Conservation (phyloP, 2,797 vertebrate species). For the Corythornis leucogaster region DNA sequence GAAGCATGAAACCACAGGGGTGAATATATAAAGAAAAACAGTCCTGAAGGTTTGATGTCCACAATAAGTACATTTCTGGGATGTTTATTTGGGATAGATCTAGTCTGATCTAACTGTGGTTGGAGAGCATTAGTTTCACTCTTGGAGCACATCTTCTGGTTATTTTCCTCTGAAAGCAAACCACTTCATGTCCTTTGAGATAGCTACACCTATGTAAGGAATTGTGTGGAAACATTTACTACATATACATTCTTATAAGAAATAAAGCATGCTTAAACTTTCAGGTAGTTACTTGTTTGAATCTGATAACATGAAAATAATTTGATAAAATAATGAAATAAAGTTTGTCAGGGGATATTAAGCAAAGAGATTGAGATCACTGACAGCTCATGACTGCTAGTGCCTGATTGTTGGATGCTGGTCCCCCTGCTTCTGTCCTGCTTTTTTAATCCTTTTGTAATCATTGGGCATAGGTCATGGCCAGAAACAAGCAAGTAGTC, state of each 20-base stretch:
- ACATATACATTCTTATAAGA: background rate
- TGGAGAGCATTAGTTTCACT: background rate
- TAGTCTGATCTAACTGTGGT: background rate
- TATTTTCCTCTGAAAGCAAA: background rate
- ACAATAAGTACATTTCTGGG: background rate
- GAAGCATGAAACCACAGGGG: background rate
- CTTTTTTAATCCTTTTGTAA: background rate
- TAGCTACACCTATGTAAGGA: background rate
- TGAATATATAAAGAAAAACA: background rate
- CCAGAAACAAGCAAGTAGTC: background rate
- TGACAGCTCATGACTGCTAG: background rate
- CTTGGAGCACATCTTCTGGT: background rate
- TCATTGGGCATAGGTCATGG: background rate
- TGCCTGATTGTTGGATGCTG: fast-evolving
- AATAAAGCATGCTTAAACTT: background rate
- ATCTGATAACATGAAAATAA: background rate
- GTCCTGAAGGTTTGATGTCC: background rate
- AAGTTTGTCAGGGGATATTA: background rate
- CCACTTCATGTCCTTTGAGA: background rate
- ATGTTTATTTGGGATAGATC: background rate
- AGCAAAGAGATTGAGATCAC: background rate
- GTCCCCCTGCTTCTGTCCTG: background rate
- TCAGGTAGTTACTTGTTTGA: background rate
- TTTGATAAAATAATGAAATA: background rate
- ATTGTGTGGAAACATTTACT: background rate